Evolutionary conservation across 2,113 vertebrate species (phyloP), one percentile per base, ranked within the genome.

Genomic region (Carassius carassius): DNA sequence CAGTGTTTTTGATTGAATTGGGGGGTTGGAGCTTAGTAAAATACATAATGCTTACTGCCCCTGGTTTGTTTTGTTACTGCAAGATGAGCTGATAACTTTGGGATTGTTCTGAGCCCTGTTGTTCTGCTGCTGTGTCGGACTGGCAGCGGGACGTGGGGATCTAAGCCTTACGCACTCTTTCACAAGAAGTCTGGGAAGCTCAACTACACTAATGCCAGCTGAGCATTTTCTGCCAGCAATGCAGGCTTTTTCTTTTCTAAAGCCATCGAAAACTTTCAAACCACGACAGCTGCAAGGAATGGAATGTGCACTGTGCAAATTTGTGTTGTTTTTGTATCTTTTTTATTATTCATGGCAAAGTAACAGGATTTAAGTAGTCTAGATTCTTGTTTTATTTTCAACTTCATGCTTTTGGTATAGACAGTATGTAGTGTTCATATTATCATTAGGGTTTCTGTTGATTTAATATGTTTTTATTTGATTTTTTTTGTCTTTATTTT

Each of bases 401-500:
- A 41, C 17, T 16, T 49, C n/a, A 75, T 25, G 47, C 44, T 23
- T 75, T 75, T 75, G 5, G 44, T 75, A 49, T 13, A 2, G 23
- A 47, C n/a, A 74, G 23, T 49, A 5, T 35, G 2, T 35, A 29
- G 10, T 69, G 62, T 56, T 78, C 5, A 78, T 78, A 65, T 23
- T 13, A 60, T 73, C 16, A 73, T 60, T 51, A 25, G 3, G 3
- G 13, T 91, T 90, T 89, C 41, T 84, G 81, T 91, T 84, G 76
- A 89, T 87, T 89, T 84, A 78, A 90, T 85, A 89, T 89, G 77
- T 10, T 74, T 89, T 88, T 81, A 84, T 88, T 89, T 88, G 14
- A 80, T 65, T 44, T 47, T 83, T 83, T 85, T 90, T 78, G 81
- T 84, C 92, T 95, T 94, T 89, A 92, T 94, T 95, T 93, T 94